These are phyloP conservation scores for Drosophila borealis DNA, from an alignment of 2,888 invertebrate species.

Conservation along the genomic window DNA sequence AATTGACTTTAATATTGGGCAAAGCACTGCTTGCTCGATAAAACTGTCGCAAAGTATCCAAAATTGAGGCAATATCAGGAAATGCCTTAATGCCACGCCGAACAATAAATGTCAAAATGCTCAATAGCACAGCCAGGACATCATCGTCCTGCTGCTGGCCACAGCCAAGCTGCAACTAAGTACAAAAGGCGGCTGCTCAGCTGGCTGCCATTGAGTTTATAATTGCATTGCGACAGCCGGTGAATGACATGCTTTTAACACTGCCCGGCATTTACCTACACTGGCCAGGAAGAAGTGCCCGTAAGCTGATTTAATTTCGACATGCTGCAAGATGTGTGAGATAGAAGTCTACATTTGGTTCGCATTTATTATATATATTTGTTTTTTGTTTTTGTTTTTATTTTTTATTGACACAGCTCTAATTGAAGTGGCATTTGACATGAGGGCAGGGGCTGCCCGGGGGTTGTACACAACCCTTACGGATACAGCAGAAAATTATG, in stretches of 20 bases:
- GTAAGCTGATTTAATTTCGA: slow-evolving; percentile 38
- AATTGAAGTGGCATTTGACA: slow-evolving; percentile 71
- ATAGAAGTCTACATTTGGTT: slow-evolving; percentile 9
- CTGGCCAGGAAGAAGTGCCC: slow-evolving; percentile 11
- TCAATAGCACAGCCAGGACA: slow-evolving; percentile 47
- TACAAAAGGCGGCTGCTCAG: slow-evolving; percentile 34
- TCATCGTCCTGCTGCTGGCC: slow-evolving; percentile 11
- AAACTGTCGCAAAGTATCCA: slow-evolving; percentile 62
- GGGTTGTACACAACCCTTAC: slow-evolving; percentile 50
- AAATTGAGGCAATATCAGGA: slow-evolving; percentile 49
- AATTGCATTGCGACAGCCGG: slow-evolving; percentile 59
- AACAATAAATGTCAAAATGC: slow-evolving; percentile 68
- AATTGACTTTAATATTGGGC: slow-evolving; percentile 66
- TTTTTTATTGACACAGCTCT: slow-evolving; percentile 52
- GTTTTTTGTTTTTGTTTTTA: slow-evolving; percentile 53
- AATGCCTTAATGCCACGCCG: slow-evolving; percentile 47
- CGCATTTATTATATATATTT: slow-evolving; percentile 41
- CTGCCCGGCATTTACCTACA: slow-evolving; percentile 26
- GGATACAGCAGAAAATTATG: slow-evolving; percentile 60
- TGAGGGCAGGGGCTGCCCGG: background rate
- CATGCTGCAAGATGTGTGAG: slow-evolving; percentile 4
- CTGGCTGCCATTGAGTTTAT: slow-evolving; percentile 52
- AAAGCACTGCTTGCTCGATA: slow-evolving; percentile 53
- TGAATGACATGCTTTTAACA: slow-evolving; percentile 38
- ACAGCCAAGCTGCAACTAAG: no score